These are phyloP conservation scores for Falco columbarius DNA, from an alignment of 2,797 vertebrate genomes.

Conservation along the genomic window DNA sequence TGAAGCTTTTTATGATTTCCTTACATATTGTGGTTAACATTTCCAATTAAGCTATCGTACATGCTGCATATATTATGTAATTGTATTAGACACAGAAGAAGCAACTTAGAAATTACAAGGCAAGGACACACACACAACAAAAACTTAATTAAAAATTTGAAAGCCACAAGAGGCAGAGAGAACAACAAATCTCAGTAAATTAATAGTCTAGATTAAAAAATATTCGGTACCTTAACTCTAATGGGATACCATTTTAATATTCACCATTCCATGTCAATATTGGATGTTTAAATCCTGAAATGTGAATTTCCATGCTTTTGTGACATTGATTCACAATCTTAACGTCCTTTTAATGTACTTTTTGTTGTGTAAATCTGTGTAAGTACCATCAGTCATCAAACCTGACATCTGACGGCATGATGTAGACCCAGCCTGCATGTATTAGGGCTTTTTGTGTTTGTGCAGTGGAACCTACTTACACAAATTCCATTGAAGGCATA, in stretches of 20 bases:
- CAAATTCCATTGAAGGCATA: slow-evolving; percentile 76
- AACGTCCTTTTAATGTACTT: slow-evolving; percentile 80
- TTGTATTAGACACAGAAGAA: slow-evolving; percentile 74
- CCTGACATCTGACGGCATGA: slow-evolving; percentile 73
- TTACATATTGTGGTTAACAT: slow-evolving; percentile 53
- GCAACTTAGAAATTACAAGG: slow-evolving; percentile 78
- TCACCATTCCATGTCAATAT: slow-evolving; percentile 75
- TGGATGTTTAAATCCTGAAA: slow-evolving; percentile 79
- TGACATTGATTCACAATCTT: slow-evolving; percentile 79
- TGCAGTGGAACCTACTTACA: slow-evolving; percentile 77
- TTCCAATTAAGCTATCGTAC: slow-evolving; percentile 77
- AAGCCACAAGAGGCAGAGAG: slow-evolving; percentile 64
- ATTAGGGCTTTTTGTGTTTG: slow-evolving; percentile 81
- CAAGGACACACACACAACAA: slow-evolving; percentile 76
- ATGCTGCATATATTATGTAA: slow-evolving; percentile 73
- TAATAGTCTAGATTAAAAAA: slow-evolving; percentile 76
- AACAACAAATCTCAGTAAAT: slow-evolving; percentile 75
- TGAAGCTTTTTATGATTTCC: slow-evolving; percentile 69
- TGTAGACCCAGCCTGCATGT: slow-evolving; percentile 77
- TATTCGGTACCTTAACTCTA: slow-evolving; percentile 71
- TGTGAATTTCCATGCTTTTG: slow-evolving; percentile 79
- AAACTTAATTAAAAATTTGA: slow-evolving; percentile 79
- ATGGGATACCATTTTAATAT: slow-evolving; percentile 69
- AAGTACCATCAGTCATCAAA: slow-evolving; percentile 81
- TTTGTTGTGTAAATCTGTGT: slow-evolving; percentile 85